Conservation (phyloP, 2,797 vertebrate species). For the Sebastes itinus region DNA sequence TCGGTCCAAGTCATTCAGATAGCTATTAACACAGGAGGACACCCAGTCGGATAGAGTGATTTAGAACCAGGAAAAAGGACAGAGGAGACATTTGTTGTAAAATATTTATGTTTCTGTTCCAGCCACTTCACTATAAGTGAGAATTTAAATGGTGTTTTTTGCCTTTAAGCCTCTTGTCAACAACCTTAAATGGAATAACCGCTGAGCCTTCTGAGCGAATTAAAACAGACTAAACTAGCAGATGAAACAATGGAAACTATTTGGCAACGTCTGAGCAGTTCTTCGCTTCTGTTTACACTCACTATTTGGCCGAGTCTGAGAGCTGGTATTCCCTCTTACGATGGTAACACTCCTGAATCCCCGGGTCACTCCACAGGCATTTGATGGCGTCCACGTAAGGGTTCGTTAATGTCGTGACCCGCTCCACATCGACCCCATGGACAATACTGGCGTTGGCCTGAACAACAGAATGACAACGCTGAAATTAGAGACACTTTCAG, state of each 20-base stretch:
- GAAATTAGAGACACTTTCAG: background rate
- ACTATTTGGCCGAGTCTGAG: constrained; percentile 98
- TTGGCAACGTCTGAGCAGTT: constrained; percentile 11
- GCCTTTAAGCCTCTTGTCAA: constrained; percentile 13
- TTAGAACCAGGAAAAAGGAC: background rate
- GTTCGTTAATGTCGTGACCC: constrained; percentile 86
- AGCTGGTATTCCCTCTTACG: constrained; percentile 96
- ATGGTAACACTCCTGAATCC: constrained; percentile 93
- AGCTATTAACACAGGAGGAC: constrained; percentile 71
- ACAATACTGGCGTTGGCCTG: constrained; percentile 89
- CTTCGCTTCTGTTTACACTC: constrained; percentile 77
- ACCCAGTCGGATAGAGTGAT: background rate
- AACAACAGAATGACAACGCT: background rate
- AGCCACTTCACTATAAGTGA: background rate
- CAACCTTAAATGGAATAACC: constrained; percentile 41
- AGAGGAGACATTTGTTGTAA: background rate
- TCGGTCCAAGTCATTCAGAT: constrained; percentile 84
- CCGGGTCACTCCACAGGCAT: constrained; percentile 94
- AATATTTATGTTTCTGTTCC: constrained; percentile 6
- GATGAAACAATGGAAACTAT: constrained; percentile 50
- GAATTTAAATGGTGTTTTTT: background rate
- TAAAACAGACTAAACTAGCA: constrained; percentile 25
- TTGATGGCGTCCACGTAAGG: constrained; percentile 92
- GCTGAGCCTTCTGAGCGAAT: background rate
- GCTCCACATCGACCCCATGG: constrained; percentile 90